Conservation (phyloP, 2,888 invertebrate genomes). For the Leucozona laternaria region DNA sequence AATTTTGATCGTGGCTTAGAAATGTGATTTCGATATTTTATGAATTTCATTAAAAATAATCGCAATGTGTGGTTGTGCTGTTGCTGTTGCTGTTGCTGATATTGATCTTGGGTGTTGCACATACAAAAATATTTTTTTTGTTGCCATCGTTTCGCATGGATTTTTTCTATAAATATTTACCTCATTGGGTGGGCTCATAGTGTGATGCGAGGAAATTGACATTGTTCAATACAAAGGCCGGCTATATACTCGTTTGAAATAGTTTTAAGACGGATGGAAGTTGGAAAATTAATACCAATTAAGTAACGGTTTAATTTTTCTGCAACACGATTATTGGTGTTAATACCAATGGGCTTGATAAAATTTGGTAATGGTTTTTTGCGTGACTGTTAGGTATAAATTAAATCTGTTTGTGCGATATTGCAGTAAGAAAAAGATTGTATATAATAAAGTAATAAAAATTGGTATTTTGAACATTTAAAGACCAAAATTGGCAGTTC, state of each 20-base stretch:
- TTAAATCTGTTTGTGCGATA: neutral
- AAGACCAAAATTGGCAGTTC: neutral
- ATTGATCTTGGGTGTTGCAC: slow-evolving; percentile 71
- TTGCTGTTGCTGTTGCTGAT: slow-evolving; percentile 44
- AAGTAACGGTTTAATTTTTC: slow-evolving; percentile 42
- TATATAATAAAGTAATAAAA: neutral
- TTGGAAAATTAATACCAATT: slow-evolving; percentile 24
- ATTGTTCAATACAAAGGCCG: slow-evolving; percentile 44
- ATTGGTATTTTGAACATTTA: neutral
- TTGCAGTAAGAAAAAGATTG: neutral
- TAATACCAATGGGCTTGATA: slow-evolving; percentile 40
- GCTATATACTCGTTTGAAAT: neutral
- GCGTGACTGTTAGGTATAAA: slow-evolving; percentile 7
- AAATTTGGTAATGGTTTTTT: slow-evolving; percentile 33
- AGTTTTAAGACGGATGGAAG: neutral
- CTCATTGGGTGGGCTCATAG: neutral
- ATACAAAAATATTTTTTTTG: slow-evolving; percentile 37
- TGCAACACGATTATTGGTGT: slow-evolving; percentile 32
- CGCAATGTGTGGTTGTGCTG: slow-evolving; percentile 51
- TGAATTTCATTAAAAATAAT: slow-evolving; percentile 62
- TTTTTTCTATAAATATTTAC: slow-evolving; percentile 56
- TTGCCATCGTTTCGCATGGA: slow-evolving; percentile 37
- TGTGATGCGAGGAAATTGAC: slow-evolving; percentile 18
- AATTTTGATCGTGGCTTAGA: slow-evolving; percentile 50
- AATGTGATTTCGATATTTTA: slow-evolving; percentile 27